These are phyloP conservation scores for Brachypalpus laphriformis DNA, from an alignment of 2,888 invertebrate species.

Conservation along the genomic window DNA sequence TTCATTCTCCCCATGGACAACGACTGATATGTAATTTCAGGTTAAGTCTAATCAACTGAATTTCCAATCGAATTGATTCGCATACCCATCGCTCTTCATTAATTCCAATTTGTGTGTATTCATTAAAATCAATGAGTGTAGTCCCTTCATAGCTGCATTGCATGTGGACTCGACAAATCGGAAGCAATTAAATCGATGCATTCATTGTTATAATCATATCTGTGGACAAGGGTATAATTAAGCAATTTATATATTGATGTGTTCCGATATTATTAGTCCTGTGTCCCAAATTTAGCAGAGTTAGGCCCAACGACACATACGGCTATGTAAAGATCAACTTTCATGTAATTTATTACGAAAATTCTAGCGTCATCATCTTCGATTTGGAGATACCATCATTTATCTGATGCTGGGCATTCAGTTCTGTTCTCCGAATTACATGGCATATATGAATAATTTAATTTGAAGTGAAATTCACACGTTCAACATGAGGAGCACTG, in stretches of 20 bases:
- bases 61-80: conserved; percentile 43
- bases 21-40: conserved; percentile 18
- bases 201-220: conserved; percentile 34
- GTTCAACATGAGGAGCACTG: too few relatives aligned
- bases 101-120: conserved; percentile 13
- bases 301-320: background rate
- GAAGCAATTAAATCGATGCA: conserved; percentile 39
- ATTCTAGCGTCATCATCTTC: background rate
- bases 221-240: conserved; percentile 39
- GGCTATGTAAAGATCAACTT: background rate
- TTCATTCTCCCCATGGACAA: background rate
- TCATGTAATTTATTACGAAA: conserved; percentile 17
- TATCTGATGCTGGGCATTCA: conserved; percentile 6
- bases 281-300: too few relatives aligned
- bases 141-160: background rate
- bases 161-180: background rate
- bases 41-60: conserved; percentile 50
- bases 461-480: conserved; percentile 1
- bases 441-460: conserved; percentile 7
- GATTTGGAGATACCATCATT: conserved; percentile 12
- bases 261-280: conserved; percentile 9
- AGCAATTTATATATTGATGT: conserved; percentile 32
- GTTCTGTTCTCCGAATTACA: background rate
- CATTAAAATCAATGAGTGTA: conserved; percentile 54
- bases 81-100: conserved; percentile 26